Base-by-base conservation (phyloP, 2,888 invertebrate genomes). In the Seira ritae region DNA sequence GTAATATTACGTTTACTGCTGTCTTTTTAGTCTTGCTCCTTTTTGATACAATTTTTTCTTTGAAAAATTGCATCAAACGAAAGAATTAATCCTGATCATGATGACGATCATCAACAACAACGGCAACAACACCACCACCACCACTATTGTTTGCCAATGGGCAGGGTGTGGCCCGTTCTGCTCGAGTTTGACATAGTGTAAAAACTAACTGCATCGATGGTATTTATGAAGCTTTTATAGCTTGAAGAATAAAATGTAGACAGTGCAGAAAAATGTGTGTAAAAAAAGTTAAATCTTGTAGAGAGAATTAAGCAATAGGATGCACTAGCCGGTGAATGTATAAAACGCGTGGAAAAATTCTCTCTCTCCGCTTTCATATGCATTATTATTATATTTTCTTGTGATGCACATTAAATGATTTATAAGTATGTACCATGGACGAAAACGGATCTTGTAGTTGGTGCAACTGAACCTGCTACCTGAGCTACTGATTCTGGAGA, bases 141-240 rank as follows among this genome's bases (percentile, higher is more conserved):
- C 77, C 70, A 50, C 20, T 69, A 77, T 67, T 66, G 70, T 70
- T 83, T 73, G 83, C 83, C 83, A 77, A 67, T 77, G 83, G 83
- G 77, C 83, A 83, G 83, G 83, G 83, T 83, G 83, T 83, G 83
- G 83, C 69, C 62, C 73, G 76, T 82, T 82, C 73, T 75, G 6
- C 12, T 42, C 6, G 12, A 42, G 42, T 42, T 62, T 80, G 80
- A 80, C 80, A 74, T 65, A 71, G 80, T 75, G 80, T 75, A 80
- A 80, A 42, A 75, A 80, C 74, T 80, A 80, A 74, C 80, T 74
- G 80, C 80, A 80, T 74, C 69, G 60, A 42, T 42, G 42, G 42
- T 42, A 42, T 42, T 42, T 42, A 42, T 42, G 42, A 42, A 42
- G 42, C 42, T 6, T 42, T 12, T 42, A n/a, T 42, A 42, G 42